Evolutionary conservation across 2,113 vertebrate genomes (phyloP).

Genomic region (Scalopus aquaticus): DNA sequence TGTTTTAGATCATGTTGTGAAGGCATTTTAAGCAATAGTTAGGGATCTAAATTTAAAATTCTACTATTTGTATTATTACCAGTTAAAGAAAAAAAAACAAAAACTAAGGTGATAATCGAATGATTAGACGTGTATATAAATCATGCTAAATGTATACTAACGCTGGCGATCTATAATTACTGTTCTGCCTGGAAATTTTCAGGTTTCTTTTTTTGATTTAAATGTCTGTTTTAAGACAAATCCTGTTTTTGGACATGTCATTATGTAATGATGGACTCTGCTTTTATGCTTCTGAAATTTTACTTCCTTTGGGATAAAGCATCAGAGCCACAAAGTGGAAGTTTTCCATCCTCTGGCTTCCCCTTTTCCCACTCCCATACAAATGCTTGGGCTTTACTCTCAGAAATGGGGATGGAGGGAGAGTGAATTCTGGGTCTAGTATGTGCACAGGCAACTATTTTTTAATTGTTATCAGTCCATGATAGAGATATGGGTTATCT

Average conservation of each 20-base stretch:
- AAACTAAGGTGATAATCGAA: not conserved
- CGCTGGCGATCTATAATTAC: not conserved
- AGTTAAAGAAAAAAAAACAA: not conserved
- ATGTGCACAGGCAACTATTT: not conserved
- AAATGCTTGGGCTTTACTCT: not conserved
- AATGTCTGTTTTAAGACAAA: constrained; percentile 37
- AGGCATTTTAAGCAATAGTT: not conserved
- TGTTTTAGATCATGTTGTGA: not conserved
- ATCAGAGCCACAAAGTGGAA: not conserved
- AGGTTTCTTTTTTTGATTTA: not conserved
- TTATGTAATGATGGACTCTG: not conserved
- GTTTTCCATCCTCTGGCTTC: not conserved
- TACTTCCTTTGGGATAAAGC: not conserved
- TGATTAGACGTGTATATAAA: not conserved
- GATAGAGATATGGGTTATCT: not conserved
- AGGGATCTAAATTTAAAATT: constrained; percentile 19
- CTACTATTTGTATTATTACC: not conserved
- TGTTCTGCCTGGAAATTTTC: not conserved
- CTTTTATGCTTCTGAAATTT: constrained; percentile 29
- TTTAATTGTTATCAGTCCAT: not conserved
- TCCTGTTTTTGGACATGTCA: constrained; percentile 9
- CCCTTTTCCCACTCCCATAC: not conserved
- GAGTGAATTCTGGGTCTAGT: not conserved
- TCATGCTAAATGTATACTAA: not conserved
- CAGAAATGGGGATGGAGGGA: not conserved